phyloP scores from a whole-genome alignment of 2,113 vertebrate species.

The Gavia stellata region DNA sequence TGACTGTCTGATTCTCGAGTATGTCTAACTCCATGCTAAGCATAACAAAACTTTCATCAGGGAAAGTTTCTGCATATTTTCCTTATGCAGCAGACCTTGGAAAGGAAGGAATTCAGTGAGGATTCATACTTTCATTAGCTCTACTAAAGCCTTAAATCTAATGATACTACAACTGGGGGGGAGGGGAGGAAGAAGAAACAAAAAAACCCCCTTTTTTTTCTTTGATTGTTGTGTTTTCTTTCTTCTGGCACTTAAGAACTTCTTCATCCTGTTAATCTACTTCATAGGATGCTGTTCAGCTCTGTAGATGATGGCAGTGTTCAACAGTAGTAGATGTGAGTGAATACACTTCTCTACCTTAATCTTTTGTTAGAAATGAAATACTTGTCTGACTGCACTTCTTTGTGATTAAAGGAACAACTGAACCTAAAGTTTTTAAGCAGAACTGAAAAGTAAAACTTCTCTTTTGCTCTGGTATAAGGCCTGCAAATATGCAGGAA shows the following conservation, averaged over 20 bases:
- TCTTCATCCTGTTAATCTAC: not conserved
- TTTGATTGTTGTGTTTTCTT: not conserved
- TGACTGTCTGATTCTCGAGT: not conserved
- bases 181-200: not conserved
- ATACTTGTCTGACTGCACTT: not conserved
- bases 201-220: no score
- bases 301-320: not conserved
- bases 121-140: not conserved
- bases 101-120: not conserved
- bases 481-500: not conserved
- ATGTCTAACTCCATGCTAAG: not conserved
- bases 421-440: not conserved
- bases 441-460: not conserved
- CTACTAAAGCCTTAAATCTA: not conserved
- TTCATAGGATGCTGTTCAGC: not conserved
- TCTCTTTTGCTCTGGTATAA: not conserved
- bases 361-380: not conserved
- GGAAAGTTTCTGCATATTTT: not conserved
- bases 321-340: not conserved
- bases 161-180: not conserved
- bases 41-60: not conserved
- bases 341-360: not conserved
- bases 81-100: not conserved
- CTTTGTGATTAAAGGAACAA: not conserved
- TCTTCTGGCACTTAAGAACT: not conserved